phyloP scores from a whole-genome alignment of 2,113 vertebrate species.

The Lepus americanus region DNA sequence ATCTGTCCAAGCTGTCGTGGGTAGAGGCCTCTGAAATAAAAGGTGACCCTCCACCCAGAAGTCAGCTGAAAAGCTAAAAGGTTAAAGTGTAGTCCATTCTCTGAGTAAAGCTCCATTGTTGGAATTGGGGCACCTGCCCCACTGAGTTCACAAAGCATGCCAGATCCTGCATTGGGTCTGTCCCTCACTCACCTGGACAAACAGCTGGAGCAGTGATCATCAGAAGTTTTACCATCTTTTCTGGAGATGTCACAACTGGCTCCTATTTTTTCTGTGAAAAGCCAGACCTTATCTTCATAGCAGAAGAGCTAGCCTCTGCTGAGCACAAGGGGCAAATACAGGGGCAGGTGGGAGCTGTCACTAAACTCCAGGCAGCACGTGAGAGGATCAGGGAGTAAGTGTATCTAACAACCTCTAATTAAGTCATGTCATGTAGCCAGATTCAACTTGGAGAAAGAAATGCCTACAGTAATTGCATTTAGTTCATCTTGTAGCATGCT shows the following conservation, averaged over 20 bases:
- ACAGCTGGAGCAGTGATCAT: not conserved
- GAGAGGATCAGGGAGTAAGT: conserved; percentile 90
- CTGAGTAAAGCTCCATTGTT: not conserved
- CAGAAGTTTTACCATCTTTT: not conserved
- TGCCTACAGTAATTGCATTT: conserved; percentile 96
- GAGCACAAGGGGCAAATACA: not conserved
- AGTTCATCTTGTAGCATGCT: conserved; percentile 97
- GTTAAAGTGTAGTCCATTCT: not conserved
- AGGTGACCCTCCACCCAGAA: not conserved
- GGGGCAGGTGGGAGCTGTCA: not conserved
- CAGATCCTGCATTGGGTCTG: not conserved
- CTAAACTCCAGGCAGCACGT: conserved; percentile 67
- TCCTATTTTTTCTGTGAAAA: not conserved
- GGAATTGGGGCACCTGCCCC: fast-evolving
- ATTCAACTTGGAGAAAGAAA: conserved; percentile 90
- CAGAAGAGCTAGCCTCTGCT: conserved; percentile 17
- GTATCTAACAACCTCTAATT: conserved; percentile 96
- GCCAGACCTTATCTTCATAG: not conserved
- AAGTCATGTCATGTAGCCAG: conserved; percentile 94
- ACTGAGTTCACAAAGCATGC: not conserved
- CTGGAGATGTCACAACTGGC: not conserved
- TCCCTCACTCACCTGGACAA: not conserved
- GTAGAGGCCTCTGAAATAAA: not conserved
- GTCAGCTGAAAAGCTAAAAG: not conserved
- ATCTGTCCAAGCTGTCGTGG: not conserved